Percentiles rank a stretch among this genome's conserved stretches.
These are phyloP conservation scores for Polypedilum pembai DNA, from an alignment of 1,140 invertebrate genomes.

Conservation along the genomic window DNA sequence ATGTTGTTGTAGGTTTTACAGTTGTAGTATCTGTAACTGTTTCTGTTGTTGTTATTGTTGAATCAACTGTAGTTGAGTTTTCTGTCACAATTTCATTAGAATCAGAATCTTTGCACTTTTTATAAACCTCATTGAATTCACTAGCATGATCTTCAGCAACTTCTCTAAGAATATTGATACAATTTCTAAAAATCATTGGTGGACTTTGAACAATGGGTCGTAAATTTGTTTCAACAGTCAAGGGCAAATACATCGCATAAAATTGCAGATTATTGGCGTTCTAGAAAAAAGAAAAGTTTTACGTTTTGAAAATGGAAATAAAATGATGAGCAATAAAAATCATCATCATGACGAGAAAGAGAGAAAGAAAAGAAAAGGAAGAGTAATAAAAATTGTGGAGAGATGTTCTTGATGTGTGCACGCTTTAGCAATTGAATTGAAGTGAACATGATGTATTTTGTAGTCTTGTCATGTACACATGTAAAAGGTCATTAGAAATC, in stretches of 20 bases:
- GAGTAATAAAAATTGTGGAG: no score
- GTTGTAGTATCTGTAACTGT: neutral
- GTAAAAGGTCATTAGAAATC: no score
- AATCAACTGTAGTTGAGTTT: neutral
- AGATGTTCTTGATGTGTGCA: no score
- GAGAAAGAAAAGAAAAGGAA: no score
- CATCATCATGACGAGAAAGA: no score
- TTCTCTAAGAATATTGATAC: neutral
- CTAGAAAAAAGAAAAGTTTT: neutral
- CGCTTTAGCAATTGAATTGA: no score
- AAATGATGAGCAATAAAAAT: no score
- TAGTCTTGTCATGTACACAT: no score
- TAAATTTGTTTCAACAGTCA: neutral
- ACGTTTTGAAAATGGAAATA: no score
- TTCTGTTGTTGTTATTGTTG: neutral
- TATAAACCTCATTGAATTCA: neutral
- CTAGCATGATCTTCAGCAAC: neutral
- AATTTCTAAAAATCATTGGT: neutral
- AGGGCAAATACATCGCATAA: neutral
- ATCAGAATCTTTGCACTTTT: neutral
- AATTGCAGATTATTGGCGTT: neutral
- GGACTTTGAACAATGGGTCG: neutral
- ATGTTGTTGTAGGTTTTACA: neutral
- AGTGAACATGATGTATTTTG: no score
- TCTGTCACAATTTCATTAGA: neutral